Base-by-base conservation (phyloP, 1,140 invertebrate genomes). In the Magallana angulata region DNA sequence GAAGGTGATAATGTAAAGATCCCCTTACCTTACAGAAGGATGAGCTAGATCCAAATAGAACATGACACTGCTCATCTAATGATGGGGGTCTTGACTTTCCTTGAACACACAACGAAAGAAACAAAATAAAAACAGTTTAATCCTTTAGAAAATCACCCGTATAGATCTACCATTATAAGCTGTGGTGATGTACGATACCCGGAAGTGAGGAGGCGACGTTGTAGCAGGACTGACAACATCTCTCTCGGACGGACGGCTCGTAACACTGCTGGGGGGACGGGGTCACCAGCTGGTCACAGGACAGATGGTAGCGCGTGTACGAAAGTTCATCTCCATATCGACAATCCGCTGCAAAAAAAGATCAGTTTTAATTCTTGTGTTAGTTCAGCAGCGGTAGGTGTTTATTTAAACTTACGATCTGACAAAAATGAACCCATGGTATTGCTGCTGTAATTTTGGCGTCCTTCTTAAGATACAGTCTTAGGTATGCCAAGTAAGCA, bases 141-240 rank as follows among this genome's bases (percentile, higher is more conserved):
- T 48, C 2, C 36, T 48, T 48, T 48, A 48, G 36, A 48, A 3
- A 48, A 48, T 48, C 36, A 48, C 36, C 36, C 36, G 36, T 48
- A 48, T 24, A 24, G 24, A 24, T 48, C 36, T 48, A 48, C 36
- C 0, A 48, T 48, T 48, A 48, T 48, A 48, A 48, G 36, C 36
- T 48, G 36, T 36, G 36, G 0, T 36, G 36, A 36, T 5, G 36
- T 4, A 48, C 0, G 8, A 12, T 76, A 76, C 68, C 68, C 14
- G 68, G 68, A 30, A 76, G 68, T 36, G 24, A 24, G 1, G 6
- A 11, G 7, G 68, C 68, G 68, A 30, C 68, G 24, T 57, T 82
- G 57, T 82, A 58, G 36, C 81, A 82, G 14, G 81, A 82, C 18
- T 82, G 56, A 82, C 81, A 82, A 24, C 81, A 82, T 57, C 57